Evolutionary conservation across 2,797 vertebrate species (phyloP), one percentile per base, ranked within the genome.

Genomic region (Helostoma temminkii): DNA sequence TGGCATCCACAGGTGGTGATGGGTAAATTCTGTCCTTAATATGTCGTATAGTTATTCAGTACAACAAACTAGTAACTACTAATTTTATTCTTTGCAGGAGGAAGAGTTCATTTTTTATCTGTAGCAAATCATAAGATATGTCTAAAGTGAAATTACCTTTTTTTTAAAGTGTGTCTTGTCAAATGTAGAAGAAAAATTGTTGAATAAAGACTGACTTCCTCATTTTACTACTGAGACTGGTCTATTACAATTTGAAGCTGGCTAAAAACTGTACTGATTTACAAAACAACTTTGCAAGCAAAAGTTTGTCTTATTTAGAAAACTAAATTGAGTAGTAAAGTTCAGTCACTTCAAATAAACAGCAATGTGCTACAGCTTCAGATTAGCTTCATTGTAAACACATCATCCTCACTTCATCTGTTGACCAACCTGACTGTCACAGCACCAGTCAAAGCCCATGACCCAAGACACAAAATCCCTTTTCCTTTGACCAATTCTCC

Each of bases 61-160:
- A 30, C 70, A 76, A 43, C 25, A 34, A 9, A 12, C 75, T 30
- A 58, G 50, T 89, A 80, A 90, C 24, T 0, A 16, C 15, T 46
- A 5, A 49, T 88, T 86, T 80, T 70, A 59, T 85, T 88, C 75
- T 89, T 92, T 90, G 61, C 94, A 94, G 94, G 94, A 92, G 83
- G 91, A 91, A 52, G 83, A 79, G 78, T 49, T 84, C 86, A 18
- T 93, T 93, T 91, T 94, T 94, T 90, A 93, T 93, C 65, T 94
- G 94, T 86, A 84, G 75, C 60, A 89, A 84, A 88, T 85, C 63
- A 41, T 92, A 78, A 92, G 22, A 50, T 28, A 24, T 54, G 22
- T 46, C n/a, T 22, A 30, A 52, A 45, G 8, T 46, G 3, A 36
- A 66, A 72, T 47, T 4, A 25, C 28, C 5, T n/a, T 41, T 37